These are phyloP conservation scores for Climacteris rufus DNA, from an alignment of 2,113 vertebrate species.

Conservation along the genomic window DNA sequence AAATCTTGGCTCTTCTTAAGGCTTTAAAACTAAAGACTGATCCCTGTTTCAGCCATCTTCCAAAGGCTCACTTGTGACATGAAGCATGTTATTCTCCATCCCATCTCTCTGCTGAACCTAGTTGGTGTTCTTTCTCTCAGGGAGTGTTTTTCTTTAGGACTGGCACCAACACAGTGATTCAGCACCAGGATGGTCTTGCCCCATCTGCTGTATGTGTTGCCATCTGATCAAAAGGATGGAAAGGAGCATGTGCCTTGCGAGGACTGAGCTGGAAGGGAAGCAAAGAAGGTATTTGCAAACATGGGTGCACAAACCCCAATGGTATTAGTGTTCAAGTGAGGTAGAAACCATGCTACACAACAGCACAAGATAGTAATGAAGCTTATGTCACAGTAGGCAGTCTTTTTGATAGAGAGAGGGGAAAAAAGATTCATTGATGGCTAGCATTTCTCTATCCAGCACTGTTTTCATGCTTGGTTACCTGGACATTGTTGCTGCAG, in stretches of 20 bases:
- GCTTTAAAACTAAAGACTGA: background rate
- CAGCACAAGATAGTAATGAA: background rate
- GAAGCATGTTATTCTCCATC: background rate
- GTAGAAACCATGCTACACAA: background rate
- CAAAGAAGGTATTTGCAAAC: background rate
- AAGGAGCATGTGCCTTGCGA: background rate
- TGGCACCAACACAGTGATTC: background rate
- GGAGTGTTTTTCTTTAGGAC: background rate
- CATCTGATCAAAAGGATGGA: background rate
- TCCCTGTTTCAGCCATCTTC: background rate
- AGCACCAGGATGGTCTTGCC: background rate
- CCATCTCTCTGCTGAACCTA: background rate
- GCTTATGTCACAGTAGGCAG: background rate
- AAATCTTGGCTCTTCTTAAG: background rate
- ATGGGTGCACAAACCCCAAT: background rate
- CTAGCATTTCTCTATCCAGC: background rate
- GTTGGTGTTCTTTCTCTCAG: background rate
- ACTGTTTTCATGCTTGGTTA: background rate
- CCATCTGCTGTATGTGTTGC: background rate
- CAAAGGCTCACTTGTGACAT: background rate
- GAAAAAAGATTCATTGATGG: background rate
- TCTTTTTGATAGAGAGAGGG: background rate
- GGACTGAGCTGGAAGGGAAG: background rate
- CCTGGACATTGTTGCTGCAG: background rate
- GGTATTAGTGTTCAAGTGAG: background rate